A percentile compares a stretch with the other conserved stretches of the same genome.
phyloP scores from a whole-genome alignment of 2,113 vertebrate species.

The Emydura subglobosa region DNA sequence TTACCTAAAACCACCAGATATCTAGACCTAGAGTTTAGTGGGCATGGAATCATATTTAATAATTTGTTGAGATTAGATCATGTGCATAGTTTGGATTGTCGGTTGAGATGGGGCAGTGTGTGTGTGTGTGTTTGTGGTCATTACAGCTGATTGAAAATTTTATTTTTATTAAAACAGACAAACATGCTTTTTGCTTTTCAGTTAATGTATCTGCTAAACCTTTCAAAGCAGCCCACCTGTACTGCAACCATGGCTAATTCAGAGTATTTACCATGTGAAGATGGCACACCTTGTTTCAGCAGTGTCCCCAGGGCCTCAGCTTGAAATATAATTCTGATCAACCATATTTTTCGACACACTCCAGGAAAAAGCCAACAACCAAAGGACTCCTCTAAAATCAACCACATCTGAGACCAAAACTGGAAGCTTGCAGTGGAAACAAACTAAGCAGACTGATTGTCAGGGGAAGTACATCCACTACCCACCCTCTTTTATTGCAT shows the following conservation, averaged over 20 bases:
- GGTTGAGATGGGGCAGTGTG: not conserved
- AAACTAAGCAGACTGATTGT: not conserved
- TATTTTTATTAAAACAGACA: conserved; percentile 57
- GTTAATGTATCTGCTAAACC: conserved; percentile 58
- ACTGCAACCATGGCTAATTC: conserved; percentile 32
- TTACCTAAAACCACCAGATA: conserved; percentile 48
- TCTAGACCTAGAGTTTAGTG: conserved; percentile 27
- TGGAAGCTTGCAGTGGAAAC: not conserved
- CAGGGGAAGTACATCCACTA: not conserved
- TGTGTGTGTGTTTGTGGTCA: conserved; percentile 35
- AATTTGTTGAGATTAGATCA: conserved; percentile 25
- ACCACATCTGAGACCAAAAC: conserved; percentile 45
- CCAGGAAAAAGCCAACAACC: not conserved
- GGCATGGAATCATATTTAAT: not conserved
- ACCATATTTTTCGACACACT: not conserved
- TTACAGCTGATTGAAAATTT: not conserved
- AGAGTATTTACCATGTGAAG: not conserved
- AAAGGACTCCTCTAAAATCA: not conserved
- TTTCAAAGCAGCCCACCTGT: conserved; percentile 54
- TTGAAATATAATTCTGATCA: not conserved
- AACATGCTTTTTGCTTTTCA: conserved; percentile 45
- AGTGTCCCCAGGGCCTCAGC: not conserved
- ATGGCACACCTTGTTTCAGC: not conserved
- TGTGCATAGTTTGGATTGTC: not conserved
- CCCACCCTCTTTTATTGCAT: not conserved